Conservation (phyloP, 2,113 vertebrate genomes). For the Amia ocellicauda region DNA sequence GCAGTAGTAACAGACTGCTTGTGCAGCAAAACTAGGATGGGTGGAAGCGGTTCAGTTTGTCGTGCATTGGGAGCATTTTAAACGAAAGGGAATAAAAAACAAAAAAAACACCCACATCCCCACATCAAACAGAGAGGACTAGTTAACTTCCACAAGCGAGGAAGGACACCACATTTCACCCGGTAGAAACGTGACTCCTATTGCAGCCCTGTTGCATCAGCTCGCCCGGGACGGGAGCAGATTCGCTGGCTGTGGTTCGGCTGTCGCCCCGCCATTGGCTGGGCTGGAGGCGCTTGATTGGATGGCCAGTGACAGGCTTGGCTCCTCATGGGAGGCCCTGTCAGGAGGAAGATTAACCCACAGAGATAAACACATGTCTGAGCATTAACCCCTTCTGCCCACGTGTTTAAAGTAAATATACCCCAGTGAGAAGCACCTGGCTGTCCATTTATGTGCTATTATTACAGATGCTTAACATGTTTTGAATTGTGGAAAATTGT, state of each 20-base stretch:
- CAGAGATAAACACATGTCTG: too few relatives aligned
- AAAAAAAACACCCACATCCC: neutral
- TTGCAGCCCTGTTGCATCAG: constrained; percentile 77
- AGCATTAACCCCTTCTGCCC: constrained; percentile 54
- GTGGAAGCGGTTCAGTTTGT: too few relatives aligned
- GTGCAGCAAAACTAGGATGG: too few relatives aligned
- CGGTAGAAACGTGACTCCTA: constrained; percentile 44
- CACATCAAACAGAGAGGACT: constrained; percentile 28
- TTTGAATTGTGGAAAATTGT: too few relatives aligned
- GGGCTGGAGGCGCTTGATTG: constrained; percentile 49
- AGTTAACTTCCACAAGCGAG: constrained; percentile 44
- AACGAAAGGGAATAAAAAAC: too few relatives aligned
- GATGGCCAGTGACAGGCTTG: constrained; percentile 44
- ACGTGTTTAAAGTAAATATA: constrained; percentile 73
- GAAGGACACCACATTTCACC: constrained; percentile 56
- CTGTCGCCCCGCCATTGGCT: constrained; percentile 50
- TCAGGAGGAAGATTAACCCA: neutral
- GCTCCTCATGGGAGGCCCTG: constrained; percentile 25
- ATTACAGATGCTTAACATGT: too few relatives aligned
- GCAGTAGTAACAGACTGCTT: too few relatives aligned
- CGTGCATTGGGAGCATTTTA: too few relatives aligned
- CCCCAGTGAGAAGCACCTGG: constrained; percentile 43
- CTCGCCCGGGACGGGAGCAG: constrained; percentile 35
- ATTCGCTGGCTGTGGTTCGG: constrained; percentile 51
- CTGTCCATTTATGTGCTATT: constrained; percentile 25